phyloP scores from a whole-genome alignment of 2,113 vertebrate genomes.

The Scopus umbretta region DNA sequence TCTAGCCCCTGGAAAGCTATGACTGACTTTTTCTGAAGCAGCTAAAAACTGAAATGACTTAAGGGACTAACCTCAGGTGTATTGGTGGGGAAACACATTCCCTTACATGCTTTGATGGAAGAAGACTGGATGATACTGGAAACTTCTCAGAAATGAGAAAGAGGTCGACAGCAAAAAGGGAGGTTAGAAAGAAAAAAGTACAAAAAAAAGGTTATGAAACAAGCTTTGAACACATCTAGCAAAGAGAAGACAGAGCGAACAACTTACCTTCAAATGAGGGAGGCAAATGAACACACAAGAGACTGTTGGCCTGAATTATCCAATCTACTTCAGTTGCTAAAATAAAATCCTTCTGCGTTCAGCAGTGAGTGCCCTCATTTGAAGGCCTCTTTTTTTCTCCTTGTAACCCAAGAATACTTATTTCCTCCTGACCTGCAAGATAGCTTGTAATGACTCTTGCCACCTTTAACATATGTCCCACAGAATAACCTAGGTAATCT shows the following conservation, averaged over 20 bases:
- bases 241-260: not conserved
- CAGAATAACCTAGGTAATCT: not conserved
- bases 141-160: not conserved
- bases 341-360: constrained; percentile 7
- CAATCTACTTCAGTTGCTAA: constrained; percentile 6
- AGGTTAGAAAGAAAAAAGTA: not conserved
- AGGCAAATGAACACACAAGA: not conserved
- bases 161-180: not conserved
- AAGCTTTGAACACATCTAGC: not conserved
- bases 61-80: not conserved
- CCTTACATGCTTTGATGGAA: not conserved
- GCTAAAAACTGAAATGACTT: not conserved
- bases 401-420: not conserved
- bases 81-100: not conserved
- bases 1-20: not conserved
- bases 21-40: not conserved
- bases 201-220: not conserved
- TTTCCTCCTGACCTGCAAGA: not conserved
- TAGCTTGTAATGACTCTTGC: not conserved
- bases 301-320: constrained; percentile 1
- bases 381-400: not conserved
- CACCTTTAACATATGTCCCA: not conserved
- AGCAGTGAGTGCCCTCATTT: not conserved
- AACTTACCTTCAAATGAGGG: not conserved
- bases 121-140: not conserved